phyloP scores from a whole-genome alignment of 2,888 invertebrate genomes.

The Callimorpha dominula region DNA sequence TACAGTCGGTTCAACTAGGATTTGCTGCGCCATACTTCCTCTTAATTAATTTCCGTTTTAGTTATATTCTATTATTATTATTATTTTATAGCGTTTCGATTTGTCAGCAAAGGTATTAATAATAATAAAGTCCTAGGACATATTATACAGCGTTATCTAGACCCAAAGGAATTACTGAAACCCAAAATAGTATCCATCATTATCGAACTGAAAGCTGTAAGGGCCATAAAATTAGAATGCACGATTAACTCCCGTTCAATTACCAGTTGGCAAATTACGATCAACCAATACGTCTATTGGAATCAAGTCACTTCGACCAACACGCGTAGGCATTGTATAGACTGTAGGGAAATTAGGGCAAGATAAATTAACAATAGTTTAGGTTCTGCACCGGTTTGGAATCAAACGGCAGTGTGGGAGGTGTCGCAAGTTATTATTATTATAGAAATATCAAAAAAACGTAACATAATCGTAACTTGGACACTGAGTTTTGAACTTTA shows the following conservation, averaged over 20 bases:
- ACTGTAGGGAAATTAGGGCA: background rate
- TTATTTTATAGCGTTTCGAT: background rate
- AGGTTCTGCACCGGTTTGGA: too few species aligned
- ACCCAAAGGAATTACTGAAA: background rate
- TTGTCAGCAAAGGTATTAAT: background rate
- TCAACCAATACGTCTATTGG: background rate
- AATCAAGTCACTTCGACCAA: slow-evolving; percentile 1
- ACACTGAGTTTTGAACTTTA: too few species aligned
- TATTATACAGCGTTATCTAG: background rate
- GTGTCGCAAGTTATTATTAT: too few species aligned
- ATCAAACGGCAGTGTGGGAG: too few species aligned
- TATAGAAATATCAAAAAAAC: too few species aligned
- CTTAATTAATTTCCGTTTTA: too few species aligned
- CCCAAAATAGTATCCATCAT: background rate
- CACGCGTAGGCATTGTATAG: too few species aligned
- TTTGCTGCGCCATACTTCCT: too few species aligned
- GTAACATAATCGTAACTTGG: too few species aligned
- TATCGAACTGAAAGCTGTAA: background rate
- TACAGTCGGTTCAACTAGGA: too few species aligned
- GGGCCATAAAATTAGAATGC: slow-evolving; percentile 7
- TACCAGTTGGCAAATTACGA: slow-evolving; percentile 8
- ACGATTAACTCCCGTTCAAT: slow-evolving; percentile 13
- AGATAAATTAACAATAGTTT: background rate
- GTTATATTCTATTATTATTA: too few species aligned
- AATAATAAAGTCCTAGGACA: background rate